Percentiles rank a stretch among this genome's conserved stretches.
Conservation (phyloP, 2,113 vertebrate genomes). For the Xyrauchen texanus region DNA sequence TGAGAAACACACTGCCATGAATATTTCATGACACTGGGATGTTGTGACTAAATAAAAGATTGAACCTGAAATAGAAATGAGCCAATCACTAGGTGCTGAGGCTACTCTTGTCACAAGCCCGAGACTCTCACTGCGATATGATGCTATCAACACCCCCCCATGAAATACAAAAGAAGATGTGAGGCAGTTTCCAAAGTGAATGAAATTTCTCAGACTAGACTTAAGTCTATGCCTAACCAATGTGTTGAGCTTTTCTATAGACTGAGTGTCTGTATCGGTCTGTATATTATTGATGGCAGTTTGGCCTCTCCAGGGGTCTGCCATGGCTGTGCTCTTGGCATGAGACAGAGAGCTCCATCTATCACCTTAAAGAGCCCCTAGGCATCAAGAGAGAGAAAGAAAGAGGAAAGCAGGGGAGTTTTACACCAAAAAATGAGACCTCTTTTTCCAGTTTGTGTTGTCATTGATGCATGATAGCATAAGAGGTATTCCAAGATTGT, state of each 20-base stretch:
- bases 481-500: not conserved
- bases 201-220: not conserved
- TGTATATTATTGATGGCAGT: constrained; percentile 45
- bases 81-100: constrained; percentile 36
- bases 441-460: not conserved
- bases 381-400: constrained; percentile 21
- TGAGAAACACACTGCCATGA: constrained; percentile 66
- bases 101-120: not conserved
- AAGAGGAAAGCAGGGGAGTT: not conserved
- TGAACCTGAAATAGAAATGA: constrained; percentile 62
- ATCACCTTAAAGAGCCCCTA: constrained; percentile 46
- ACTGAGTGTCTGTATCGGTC: constrained; percentile 35
- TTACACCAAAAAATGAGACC: not conserved
- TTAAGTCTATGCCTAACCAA: constrained; percentile 15
- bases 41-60: constrained; percentile 77
- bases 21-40: constrained; percentile 77
- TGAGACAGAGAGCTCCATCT: constrained; percentile 45
- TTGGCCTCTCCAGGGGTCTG: constrained; percentile 35
- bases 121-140: not conserved
- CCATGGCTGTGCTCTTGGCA: constrained; percentile 40
- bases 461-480: constrained; percentile 2
- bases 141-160: not conserved
- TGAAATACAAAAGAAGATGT: too few relatives aligned
- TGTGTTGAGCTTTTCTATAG: constrained; percentile 25
- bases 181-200: too few relatives aligned